Base-by-base conservation (phyloP, 1,140 invertebrate species). In the Fopius arisanus region DNA sequence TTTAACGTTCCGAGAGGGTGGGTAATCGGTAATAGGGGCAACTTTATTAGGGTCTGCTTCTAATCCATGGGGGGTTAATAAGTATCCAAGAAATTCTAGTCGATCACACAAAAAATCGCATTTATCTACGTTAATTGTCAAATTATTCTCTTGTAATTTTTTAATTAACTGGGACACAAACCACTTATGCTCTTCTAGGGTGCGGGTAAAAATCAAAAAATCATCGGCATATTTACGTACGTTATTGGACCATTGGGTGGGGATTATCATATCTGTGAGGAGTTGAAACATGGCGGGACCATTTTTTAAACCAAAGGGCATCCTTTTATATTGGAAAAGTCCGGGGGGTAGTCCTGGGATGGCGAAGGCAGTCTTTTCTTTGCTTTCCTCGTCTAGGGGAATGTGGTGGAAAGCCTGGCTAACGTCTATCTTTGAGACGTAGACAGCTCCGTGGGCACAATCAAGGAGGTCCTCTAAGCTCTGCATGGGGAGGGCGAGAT, bases 331-430 rank as follows among this genome's bases (percentile, higher is more conserved):
- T 41, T 75, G 48, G 23, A 67, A 75, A 0, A 67, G 40, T 2
- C n/a, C n/a, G 40, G n/a, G n/a, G n/a, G n/a, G n/a, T n/a, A n/a
- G n/a, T n/a, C n/a, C n/a, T n/a, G n/a, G n/a, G n/a, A n/a, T 10
- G 40, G 40, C 40, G n/a, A 75, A 75, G 16, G 74, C 74, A 12
- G 74, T 75, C 4, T 51, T 59, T 1, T 40, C 10, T 16, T 59
- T 48, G 62, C 69, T 67, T 3, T 28, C 29, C 0, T n/a, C 12
- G 1, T 14, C 31, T 26, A 73, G 16, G 7, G 33, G 23, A 14
- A 75, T 59, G 28, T 75, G 74, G 19, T 43, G 63, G 29, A 62
- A 75, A 40, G 63, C 74, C 4, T 72, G 51, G 9, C 51, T 59
- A 9, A 75, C 21, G n/a, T n/a, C n/a, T n/a, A n/a, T n/a, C n/a